Evolutionary conservation across 2,797 vertebrate genomes (phyloP), one percentile per base, ranked within the genome.

Genomic region (Manis crassicaudata): DNA sequence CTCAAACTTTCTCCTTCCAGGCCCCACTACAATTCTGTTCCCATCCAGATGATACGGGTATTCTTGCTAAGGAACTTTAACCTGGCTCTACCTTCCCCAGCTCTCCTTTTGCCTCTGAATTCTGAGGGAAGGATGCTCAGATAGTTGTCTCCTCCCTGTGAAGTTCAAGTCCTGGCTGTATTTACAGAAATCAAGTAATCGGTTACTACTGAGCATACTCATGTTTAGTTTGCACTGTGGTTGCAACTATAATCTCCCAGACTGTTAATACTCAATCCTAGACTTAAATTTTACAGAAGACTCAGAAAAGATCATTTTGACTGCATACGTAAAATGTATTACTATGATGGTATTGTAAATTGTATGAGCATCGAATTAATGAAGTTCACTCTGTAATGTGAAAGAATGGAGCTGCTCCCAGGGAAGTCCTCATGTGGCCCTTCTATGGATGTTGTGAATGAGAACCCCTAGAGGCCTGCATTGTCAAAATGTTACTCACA

Each of bases 201-300:
- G 21, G 37, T 54, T 60, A 60, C 58, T 87, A 25, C 23, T 65
- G n/a, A 80, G 68, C 50, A 35, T 20, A 70, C 4, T 27, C 37
- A 25, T 14, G 21, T 21, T 84, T 43, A 58, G 20, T 67, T 60
- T 84, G 60, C 29, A 21, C 0, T 56, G 70, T 32, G 46, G 20
- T 46, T 32, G 18, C 13, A 17, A 43, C 5, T 11, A 7, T 82
- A 35, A 83, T 73, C 83, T 40, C 85, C 72, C 46, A 32, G 70
- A 77, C 35, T 27, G 14, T 32, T 40, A 40, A 32, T 52, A 43
- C 40, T 84, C 79, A 37, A 4, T 29, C 50, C 68, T 35, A 54
- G 68, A 82, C n/a, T 75, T 77, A 63, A 85, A 83, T 63, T 93
- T 88, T 40, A 94, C 16, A 92, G 58, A 56, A 88, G 65, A 65